A percentile compares a stretch with the other conserved stretches of the same genome.
phyloP scores from a whole-genome alignment of 2,113 vertebrate genomes.

The Craseonycteris thonglongyai region DNA sequence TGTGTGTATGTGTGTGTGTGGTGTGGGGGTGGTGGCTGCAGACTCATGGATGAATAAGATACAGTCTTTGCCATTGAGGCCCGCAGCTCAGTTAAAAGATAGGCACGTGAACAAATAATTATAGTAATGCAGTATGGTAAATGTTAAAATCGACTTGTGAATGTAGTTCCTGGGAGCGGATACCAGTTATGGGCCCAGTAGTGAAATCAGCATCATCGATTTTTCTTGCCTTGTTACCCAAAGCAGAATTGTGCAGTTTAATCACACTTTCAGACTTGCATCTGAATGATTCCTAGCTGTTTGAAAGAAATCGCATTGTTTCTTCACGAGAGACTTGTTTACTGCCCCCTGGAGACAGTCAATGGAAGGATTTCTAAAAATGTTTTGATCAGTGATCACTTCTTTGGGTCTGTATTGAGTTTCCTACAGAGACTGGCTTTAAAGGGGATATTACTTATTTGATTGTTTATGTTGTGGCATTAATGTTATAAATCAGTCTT shows the following conservation, averaged over 20 bases:
- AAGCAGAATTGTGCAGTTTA: not conserved
- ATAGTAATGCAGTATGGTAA: not conserved
- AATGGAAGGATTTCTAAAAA: constrained; percentile 34
- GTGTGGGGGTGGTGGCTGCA: not conserved
- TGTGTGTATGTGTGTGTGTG: too few relatives aligned
- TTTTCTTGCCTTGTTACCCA: constrained; percentile 4
- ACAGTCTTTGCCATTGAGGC: not conserved
- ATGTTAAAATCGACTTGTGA: not conserved
- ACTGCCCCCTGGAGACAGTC: not conserved
- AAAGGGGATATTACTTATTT: not conserved
- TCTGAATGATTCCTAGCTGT: constrained; percentile 15
- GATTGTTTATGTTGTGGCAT: not conserved
- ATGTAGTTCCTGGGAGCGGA: not conserved
- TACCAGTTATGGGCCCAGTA: not conserved
- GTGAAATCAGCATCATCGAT: not conserved
- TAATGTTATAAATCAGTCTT: not conserved
- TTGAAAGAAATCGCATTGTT: constrained; percentile 15
- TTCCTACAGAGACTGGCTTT: not conserved
- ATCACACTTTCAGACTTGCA: not conserved
- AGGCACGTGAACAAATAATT: not conserved
- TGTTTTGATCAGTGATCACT: not conserved
- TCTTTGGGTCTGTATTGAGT: constrained; percentile 3
- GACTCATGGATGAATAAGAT: not conserved
- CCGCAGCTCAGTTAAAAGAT: not conserved
- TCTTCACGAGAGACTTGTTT: not conserved